These are phyloP conservation scores for Melipona bicolor DNA, from an alignment of 2,888 invertebrate species.

Conservation along the genomic window DNA sequence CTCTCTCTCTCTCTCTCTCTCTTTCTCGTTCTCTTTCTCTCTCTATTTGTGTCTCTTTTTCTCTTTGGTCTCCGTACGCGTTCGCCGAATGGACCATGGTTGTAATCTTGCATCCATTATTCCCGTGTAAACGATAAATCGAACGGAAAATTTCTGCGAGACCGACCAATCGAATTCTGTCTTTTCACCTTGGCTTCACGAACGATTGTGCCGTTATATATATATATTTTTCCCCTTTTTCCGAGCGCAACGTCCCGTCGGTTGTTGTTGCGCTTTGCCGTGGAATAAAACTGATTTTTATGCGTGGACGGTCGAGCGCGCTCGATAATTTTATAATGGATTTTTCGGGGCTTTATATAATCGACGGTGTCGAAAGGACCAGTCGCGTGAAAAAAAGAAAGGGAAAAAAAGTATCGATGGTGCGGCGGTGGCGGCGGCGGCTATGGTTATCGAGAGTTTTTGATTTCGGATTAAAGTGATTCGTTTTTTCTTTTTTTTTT, in stretches of 20 bases:
- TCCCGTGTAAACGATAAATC: slow-evolving; percentile 43
- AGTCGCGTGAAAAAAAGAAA: background rate
- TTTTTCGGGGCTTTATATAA: slow-evolving; percentile 15
- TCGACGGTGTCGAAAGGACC: slow-evolving; percentile 5
- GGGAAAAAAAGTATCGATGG: background rate
- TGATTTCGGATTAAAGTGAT: background rate
- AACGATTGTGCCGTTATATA: background rate
- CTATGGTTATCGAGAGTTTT: background rate
- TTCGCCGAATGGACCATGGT: background rate
- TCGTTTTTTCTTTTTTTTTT: background rate
- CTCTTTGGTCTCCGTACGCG: background rate
- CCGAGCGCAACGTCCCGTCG: too few relatives aligned
- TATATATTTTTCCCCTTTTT: background rate
- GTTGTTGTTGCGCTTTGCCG: background rate
- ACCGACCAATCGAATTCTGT: slow-evolving; percentile 13
- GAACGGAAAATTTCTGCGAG: slow-evolving; percentile 41
- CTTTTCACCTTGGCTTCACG: background rate
- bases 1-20: background rate
- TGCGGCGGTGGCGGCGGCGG: too few relatives aligned
- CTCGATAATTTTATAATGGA: slow-evolving; percentile 46
- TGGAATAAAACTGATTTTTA: slow-evolving; percentile 36
- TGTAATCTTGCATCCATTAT: slow-evolving; percentile 54
- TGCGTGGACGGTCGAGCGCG: slow-evolving; percentile 1
- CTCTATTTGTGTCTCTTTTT: background rate
- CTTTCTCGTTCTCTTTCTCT: background rate